Evolutionary conservation across 2,113 vertebrate genomes (phyloP), one percentile per base, ranked within the genome.

Genomic region (Crypturellus undulatus): DNA sequence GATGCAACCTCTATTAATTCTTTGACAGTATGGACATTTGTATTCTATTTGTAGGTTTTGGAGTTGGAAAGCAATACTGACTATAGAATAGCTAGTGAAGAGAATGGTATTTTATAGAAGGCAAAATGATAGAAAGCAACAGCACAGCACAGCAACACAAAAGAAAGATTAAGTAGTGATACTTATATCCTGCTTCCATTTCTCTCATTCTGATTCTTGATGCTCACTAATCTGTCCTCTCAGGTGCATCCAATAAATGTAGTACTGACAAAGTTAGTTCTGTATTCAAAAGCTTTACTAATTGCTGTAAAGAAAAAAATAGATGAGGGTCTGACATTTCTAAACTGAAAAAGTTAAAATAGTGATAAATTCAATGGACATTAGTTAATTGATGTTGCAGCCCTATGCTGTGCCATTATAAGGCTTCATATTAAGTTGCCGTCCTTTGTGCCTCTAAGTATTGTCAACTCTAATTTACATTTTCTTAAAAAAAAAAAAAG

Each of bases 111-210:
- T 68, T 68, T 68, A 3, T 12, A 38, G 79, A 47, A 67, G 20
- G 4, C 36, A 49, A 36, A 12, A 34, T 90, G 25, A 34, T 4
- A 9, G 13, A 24, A 38, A 63, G 15, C 30, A 76, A 16, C 18
- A n/a, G n/a, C n/a, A n/a, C n/a, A n/a, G 12, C 22, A 12, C 3
- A 32, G 11, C 20, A 52, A 59, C 3, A 1, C 3, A 10, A 76
- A 16, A 40, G 54, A 32, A 65, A 10, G 10, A 34, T 18, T 28
- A 58, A 32, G 1, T 3, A 9, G 21, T 34, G 4, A 21, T 25
- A 38, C 20, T 7, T 70, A 4, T 10, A 32, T 38, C 8, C 56
- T 32, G 3, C 59, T 87, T 69, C 15, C 12, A 26, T 6, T 3
- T 79, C 54, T 84, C 28, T 70, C 2, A 1, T 40, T 43, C 19